A percentile compares a stretch with the other conserved stretches of the same genome.
phyloP scores from a whole-genome alignment of 2,888 invertebrate species.

The Phania funesta region DNA sequence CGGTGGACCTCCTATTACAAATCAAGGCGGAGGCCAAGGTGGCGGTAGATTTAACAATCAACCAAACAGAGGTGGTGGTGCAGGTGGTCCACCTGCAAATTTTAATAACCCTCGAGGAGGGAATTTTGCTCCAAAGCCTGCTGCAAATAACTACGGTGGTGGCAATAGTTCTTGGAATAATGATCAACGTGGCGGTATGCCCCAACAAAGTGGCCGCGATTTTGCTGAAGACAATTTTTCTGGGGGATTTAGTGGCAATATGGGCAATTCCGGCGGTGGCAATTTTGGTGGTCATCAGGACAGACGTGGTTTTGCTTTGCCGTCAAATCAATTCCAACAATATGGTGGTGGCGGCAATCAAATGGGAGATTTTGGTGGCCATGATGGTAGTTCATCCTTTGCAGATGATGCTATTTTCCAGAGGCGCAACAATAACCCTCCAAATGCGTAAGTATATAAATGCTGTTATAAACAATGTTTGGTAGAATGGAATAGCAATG shows the following conservation, averaged over 20 bases:
- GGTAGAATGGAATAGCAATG: background rate
- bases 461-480: background rate
- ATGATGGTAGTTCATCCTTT: slow-evolving; percentile 11
- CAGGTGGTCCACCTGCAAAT: slow-evolving; percentile 47
- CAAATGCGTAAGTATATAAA: slow-evolving; percentile 68
- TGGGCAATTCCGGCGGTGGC: slow-evolving; percentile 61
- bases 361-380: slow-evolving; percentile 78
- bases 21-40: slow-evolving; percentile 25
- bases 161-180: slow-evolving; percentile 60
- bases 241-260: slow-evolving; percentile 69
- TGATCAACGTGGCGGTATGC: slow-evolving; percentile 59
- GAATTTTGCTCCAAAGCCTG: slow-evolving; percentile 45
- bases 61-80: slow-evolving; percentile 37
- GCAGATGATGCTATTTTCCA: slow-evolving; percentile 80
- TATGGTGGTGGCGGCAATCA: slow-evolving; percentile 69
- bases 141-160: slow-evolving; percentile 31
- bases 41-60: slow-evolving; percentile 57
- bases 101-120: slow-evolving; percentile 49
- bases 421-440: slow-evolving; percentile 75
- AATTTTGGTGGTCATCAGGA: slow-evolving; percentile 74
- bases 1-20: slow-evolving; percentile 50
- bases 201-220: slow-evolving; percentile 72
- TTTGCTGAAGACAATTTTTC: slow-evolving; percentile 68
- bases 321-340: slow-evolving; percentile 67
- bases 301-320: slow-evolving; percentile 78